A percentile compares a stretch with the other conserved stretches of the same genome.
Evolutionary conservation across 2,888 invertebrate species (phyloP).

Genomic region (Drosophila buzzatii): DNA sequence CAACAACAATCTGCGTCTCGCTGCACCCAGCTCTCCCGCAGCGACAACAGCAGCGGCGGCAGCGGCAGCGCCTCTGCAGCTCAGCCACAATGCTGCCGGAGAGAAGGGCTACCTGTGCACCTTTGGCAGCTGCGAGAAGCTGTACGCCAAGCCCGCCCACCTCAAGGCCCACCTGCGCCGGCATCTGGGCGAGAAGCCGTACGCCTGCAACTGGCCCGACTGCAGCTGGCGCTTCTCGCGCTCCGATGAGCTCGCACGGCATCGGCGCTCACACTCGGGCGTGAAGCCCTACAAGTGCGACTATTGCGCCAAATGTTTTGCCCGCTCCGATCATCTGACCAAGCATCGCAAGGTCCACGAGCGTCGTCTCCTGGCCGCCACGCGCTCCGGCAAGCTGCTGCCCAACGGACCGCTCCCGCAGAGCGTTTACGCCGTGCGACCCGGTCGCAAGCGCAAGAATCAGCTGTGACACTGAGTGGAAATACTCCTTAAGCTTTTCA

Average conservation of each 20-base stretch:
- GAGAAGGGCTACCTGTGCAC: slow-evolving; percentile 89
- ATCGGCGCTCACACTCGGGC: slow-evolving; percentile 97
- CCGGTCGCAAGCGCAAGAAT: slow-evolving; percentile 84
- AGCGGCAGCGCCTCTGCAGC: slow-evolving; percentile 74
- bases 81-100: slow-evolving; percentile 69
- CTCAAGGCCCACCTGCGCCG: slow-evolving; percentile 94
- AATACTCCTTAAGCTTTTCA: too few relatives aligned
- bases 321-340: slow-evolving; percentile 96
- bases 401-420: slow-evolving; percentile 72
- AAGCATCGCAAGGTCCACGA: slow-evolving; percentile 96
- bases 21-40: slow-evolving; percentile 67
- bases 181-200: slow-evolving; percentile 92
- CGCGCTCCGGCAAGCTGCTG: slow-evolving; percentile 73
- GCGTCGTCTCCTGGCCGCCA: slow-evolving; percentile 86
- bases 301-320: slow-evolving; percentile 94
- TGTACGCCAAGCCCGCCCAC: slow-evolving; percentile 96
- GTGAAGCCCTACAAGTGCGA: slow-evolving; percentile 96
- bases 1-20: slow-evolving; percentile 81
- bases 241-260: slow-evolving; percentile 96
- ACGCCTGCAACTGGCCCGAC: slow-evolving; percentile 90
- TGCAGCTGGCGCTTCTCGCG: slow-evolving; percentile 97
- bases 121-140: slow-evolving; percentile 90
- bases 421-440: slow-evolving; percentile 82
- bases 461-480: slow-evolving; percentile 49
- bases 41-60: not conserved